Percentiles rank a stretch among this genome's conserved stretches.
These are phyloP conservation scores for Trichoplusia ni DNA, from an alignment of 1,140 invertebrate genomes.

Conservation along the genomic window DNA sequence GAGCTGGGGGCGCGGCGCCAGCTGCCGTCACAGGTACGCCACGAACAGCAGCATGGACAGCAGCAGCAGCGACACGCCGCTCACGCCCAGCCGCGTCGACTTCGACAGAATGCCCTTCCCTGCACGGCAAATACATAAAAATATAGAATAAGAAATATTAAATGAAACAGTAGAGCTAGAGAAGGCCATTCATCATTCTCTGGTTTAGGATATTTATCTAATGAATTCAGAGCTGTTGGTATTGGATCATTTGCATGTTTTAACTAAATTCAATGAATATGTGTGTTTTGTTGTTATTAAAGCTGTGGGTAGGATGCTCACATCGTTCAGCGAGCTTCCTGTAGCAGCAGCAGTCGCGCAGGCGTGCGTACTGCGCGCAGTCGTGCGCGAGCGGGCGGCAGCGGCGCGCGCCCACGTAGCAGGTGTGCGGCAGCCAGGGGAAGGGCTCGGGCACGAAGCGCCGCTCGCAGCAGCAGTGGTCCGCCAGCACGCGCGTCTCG, in stretches of 20 bases:
- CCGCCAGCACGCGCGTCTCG: conserved; percentile 83
- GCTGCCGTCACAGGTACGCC: conserved; percentile 59
- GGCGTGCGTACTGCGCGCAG: conserved; percentile 84
- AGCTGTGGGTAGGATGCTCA: too few relatives aligned
- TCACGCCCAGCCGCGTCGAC: conserved; percentile 52
- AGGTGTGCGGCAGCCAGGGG: conserved; percentile 86
- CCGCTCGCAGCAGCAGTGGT: conserved; percentile 88
- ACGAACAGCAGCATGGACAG: conserved; percentile 58
- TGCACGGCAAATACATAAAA: too few relatives aligned
- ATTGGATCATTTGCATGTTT: too few relatives aligned
- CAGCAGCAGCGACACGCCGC: conserved; percentile 56
- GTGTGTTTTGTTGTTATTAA: too few relatives aligned
- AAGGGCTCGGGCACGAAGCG: conserved; percentile 83
- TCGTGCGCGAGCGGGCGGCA: conserved; percentile 83
- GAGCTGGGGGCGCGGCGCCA: conserved; percentile 36
- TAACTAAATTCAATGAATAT: too few relatives aligned
- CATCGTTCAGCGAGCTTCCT: conserved; percentile 79
- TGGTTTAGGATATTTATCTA: too few relatives aligned
- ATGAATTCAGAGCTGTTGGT: too few relatives aligned
- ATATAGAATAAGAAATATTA: too few relatives aligned
- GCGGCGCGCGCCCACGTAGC: conserved; percentile 83
- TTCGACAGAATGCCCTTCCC: conserved; percentile 69
- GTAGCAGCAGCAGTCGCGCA: conserved; percentile 86
- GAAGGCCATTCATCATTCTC: too few relatives aligned
- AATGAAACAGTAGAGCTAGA: neutral